Conservation (phyloP, 2,797 vertebrate genomes). For the Bufotes viridis region DNA sequence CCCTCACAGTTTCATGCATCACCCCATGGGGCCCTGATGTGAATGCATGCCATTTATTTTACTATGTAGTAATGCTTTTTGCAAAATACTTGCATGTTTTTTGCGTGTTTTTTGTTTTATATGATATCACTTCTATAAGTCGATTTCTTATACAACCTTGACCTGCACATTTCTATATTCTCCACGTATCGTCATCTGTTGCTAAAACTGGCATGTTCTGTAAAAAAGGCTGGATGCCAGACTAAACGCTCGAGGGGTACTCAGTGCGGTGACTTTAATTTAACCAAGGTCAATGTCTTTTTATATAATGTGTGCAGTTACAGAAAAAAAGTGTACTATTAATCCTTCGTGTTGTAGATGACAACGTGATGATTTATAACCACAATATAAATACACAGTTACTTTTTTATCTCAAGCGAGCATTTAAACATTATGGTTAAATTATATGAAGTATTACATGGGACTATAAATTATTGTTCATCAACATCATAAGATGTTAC, state of each 20-base stretch:
- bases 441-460: too few relatives aligned
- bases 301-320: background rate
- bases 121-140: background rate
- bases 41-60: background rate
- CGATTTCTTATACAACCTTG: background rate
- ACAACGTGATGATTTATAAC: background rate
- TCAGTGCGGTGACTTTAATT: slow-evolving; percentile 38
- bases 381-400: background rate
- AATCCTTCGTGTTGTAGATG: slow-evolving; percentile 6
- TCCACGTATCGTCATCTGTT: background rate
- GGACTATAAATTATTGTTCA: too few relatives aligned
- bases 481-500: too few relatives aligned
- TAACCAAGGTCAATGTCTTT: slow-evolving; percentile 20
- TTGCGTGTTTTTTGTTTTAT: background rate
- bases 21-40: background rate
- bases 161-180: background rate
- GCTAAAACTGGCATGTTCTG: background rate
- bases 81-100: background rate
- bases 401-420: too few relatives aligned
- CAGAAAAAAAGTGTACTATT: background rate
- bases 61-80: background rate
- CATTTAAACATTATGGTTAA: too few relatives aligned
- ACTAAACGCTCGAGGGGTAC: slow-evolving; percentile 22
- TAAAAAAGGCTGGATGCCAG: slow-evolving; percentile 12
- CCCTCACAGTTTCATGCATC: too few relatives aligned